Evolutionary conservation across 2,113 vertebrate species (phyloP).

Genomic region (Podiceps cristatus): DNA sequence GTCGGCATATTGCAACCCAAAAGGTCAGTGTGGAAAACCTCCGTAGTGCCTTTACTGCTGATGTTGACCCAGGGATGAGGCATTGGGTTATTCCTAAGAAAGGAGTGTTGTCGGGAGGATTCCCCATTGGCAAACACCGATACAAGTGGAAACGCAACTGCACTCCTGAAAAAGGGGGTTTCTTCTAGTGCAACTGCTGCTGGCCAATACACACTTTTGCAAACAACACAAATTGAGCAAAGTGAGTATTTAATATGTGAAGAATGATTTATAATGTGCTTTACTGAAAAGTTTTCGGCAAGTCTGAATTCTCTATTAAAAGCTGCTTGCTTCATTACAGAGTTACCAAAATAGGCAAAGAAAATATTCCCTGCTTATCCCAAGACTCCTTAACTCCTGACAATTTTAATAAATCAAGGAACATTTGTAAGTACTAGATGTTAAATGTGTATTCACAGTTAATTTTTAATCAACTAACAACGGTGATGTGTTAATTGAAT

Average conservation of each 20-base stretch:
- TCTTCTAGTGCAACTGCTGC: background rate
- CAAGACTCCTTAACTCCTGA: conserved; percentile 75
- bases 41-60: background rate
- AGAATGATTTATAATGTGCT: conserved; percentile 74
- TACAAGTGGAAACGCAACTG: background rate
- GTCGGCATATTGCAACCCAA: background rate
- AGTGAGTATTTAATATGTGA: conserved; percentile 56
- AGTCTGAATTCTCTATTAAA: conserved; percentile 71
- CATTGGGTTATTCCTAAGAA: background rate
- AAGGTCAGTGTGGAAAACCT: background rate
- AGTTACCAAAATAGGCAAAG: conserved; percentile 63
- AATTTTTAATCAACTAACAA: conserved; percentile 86
- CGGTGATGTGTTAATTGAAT: conserved; percentile 81
- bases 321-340: conserved; percentile 56
- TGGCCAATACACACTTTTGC: background rate
- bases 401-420: conserved; percentile 82
- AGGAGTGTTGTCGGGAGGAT: background rate
- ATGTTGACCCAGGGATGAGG: background rate
- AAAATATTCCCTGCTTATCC: conserved; percentile 75
- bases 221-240: background rate
- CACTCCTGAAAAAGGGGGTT: background rate
- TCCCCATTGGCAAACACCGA: background rate
- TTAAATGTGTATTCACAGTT: conserved; percentile 81
- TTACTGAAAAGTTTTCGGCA: conserved; percentile 67
- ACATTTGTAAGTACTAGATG: conserved; percentile 80